Evolutionary conservation across 2,797 vertebrate genomes (phyloP).

Genomic region (Micrastur ruficollis): DNA sequence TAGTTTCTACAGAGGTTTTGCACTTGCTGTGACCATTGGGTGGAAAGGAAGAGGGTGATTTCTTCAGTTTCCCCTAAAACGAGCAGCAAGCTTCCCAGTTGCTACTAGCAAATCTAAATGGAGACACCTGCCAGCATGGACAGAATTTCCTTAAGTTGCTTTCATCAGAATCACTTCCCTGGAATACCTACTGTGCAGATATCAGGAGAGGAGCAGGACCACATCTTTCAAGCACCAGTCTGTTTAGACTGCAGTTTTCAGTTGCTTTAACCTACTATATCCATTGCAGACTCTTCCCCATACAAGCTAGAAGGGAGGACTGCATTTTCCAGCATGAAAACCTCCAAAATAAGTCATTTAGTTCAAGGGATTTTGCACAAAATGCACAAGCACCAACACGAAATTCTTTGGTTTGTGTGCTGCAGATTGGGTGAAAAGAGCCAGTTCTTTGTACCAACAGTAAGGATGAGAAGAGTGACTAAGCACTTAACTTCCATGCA

Average conservation of each 20-base stretch:
- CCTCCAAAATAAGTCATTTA: background rate
- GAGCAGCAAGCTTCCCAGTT: background rate
- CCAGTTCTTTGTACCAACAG: background rate
- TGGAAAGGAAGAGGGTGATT: background rate
- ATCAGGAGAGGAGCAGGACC: background rate
- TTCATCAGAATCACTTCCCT: background rate
- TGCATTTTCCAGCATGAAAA: background rate
- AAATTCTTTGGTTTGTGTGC: background rate
- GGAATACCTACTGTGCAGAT: background rate
- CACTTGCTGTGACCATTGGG: background rate
- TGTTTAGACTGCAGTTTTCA: background rate
- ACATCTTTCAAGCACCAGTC: background rate
- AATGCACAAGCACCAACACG: background rate
- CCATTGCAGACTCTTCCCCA: background rate
- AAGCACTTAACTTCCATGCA: background rate
- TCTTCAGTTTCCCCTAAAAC: background rate
- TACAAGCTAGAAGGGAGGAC: background rate
- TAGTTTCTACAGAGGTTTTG: background rate
- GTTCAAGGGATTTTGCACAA: background rate
- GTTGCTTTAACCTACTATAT: background rate
- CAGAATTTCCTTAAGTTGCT: background rate
- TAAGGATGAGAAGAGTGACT: background rate
- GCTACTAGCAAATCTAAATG: background rate
- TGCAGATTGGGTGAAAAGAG: background rate
- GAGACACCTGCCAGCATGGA: background rate